Base-by-base conservation (phyloP, 2,113 vertebrate species). In the Passer montanus region DNA sequence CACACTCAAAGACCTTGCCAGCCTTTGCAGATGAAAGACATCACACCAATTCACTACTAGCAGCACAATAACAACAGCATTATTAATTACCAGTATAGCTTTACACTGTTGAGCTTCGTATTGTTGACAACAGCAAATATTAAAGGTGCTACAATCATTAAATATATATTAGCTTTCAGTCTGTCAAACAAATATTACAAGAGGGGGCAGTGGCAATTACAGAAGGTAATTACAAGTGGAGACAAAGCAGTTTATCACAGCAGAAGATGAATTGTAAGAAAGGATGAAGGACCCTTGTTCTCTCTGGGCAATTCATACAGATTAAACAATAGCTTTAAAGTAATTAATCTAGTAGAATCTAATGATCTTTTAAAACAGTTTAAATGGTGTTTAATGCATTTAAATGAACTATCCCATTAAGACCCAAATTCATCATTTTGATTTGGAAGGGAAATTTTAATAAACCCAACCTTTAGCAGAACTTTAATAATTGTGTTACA, bases 301-400 rank as follows among this genome's bases (percentile, higher is more conserved):
- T 90, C 19, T 44, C 64, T 86, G 52, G 75, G 72, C 30, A 93
- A 87, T 93, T 95, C 28, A 82, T 67, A 92, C n/a, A 87, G 53
- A 95, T 94, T 85, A 96, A 96, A 93, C 43, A 92, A 87, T 97
- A 97, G 91, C 50, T 93, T 94, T 87, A 84, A 94, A 96, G 94
- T 91, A 95, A 97, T 97, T 95, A 88, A 95, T 70, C 59, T 56
- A 47, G 35, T 47, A 56, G 64, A 85, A 89, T 62, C 14, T 82
- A 93, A 94, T 83, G 16, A 66, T 90, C 82, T 93, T 92, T 83
- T 7, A 1, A 82, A 96, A 49, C 44, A n/a, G 9, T 64, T 84
- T 84, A 93, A 96, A 68, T 75, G 9, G 23, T 87, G n/a, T 82
- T 92, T 93, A 91, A 96, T 97, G 93, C 93, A 78, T 94, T 96